These are phyloP conservation scores for Rhea pennata DNA, from an alignment of 2,113 vertebrate species.

Conservation along the genomic window DNA sequence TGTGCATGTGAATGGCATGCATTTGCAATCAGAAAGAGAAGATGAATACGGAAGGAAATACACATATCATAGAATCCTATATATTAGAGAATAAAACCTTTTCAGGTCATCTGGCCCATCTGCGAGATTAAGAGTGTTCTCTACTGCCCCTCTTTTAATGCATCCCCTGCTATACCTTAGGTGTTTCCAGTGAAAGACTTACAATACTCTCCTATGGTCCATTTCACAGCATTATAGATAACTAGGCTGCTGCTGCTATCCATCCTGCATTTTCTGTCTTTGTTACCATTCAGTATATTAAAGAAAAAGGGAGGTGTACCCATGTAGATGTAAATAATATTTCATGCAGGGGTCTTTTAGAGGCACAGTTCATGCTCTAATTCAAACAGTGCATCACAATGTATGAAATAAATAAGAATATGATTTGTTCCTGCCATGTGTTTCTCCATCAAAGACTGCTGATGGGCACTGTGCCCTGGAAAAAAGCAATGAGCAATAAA, in stretches of 20 bases:
- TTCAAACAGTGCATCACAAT: not conserved
- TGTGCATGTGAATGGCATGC: not conserved
- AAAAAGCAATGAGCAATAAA: not conserved
- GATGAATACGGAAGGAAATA: not conserved
- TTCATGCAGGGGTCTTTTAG: not conserved
- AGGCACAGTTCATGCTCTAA: not conserved
- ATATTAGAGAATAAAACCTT: not conserved
- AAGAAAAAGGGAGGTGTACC: not conserved
- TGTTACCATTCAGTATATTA: not conserved
- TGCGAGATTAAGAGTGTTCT: not conserved
- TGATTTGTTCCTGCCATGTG: not conserved
- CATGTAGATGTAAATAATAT: not conserved
- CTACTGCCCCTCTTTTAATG: not conserved
- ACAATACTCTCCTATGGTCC: not conserved
- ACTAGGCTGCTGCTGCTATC: not conserved
- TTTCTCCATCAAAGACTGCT: not conserved
- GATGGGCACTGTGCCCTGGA: not conserved
- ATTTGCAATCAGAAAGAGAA: not conserved
- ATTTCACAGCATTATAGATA: not conserved
- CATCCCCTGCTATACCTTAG: not conserved
- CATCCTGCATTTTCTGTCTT: not conserved
- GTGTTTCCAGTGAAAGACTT: not conserved
- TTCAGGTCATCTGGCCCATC: not conserved
- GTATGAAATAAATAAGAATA: not conserved
- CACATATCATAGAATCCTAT: not conserved